These are phyloP conservation scores for Pyrrhosoma nymphula DNA, from an alignment of 2,888 invertebrate species.

Conservation along the genomic window DNA sequence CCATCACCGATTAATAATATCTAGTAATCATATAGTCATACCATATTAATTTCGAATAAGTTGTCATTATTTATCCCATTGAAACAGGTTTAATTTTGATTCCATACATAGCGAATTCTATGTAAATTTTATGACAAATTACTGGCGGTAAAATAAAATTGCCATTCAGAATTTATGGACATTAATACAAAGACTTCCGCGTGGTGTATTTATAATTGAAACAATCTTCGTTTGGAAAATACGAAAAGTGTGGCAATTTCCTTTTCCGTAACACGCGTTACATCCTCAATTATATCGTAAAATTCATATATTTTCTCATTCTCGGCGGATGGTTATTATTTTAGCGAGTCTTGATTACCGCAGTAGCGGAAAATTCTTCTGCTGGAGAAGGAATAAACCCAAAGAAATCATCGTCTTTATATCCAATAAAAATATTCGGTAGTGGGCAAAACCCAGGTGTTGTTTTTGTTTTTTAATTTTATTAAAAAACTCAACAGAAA, in stretches of 20 bases:
- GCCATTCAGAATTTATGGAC: not conserved
- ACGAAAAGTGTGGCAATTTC: not conserved
- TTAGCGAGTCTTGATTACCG: not conserved
- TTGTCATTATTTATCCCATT: not conserved
- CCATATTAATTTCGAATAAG: too few species aligned
- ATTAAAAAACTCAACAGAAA: not conserved
- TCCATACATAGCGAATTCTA: too few species aligned
- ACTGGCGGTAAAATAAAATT: not conserved
- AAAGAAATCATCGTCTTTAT: not conserved
- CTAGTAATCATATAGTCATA: too few species aligned
- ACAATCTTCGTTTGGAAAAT: not conserved
- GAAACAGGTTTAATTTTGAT: not conserved
- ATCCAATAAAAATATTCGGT: not conserved
- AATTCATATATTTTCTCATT: not conserved
- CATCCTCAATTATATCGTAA: not conserved
- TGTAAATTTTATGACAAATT: too few species aligned
- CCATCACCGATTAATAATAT: too few species aligned
- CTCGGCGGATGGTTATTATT: not conserved
- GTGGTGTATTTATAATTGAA: not conserved
- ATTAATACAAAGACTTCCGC: not conserved
- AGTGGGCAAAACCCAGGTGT: not conserved
- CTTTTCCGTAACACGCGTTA: not conserved
- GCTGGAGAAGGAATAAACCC: not conserved
- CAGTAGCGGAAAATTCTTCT: not conserved
- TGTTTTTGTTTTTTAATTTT: not conserved